Base-by-base conservation (phyloP, 2,888 invertebrate species). In the Geophilus truncorum region DNA sequence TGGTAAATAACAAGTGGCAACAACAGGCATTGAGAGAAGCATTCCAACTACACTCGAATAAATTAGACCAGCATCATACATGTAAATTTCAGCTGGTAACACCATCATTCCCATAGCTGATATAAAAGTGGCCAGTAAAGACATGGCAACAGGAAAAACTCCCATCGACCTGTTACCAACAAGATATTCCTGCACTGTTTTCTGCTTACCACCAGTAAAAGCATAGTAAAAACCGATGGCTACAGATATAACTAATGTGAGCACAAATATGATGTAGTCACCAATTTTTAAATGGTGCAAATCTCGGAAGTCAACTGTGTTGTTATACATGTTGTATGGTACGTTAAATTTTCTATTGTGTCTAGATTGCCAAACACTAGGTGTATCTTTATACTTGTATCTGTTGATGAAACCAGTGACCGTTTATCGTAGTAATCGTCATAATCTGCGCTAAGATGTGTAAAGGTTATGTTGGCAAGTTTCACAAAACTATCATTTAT, bases 151-250 rank as follows among this genome's bases (percentile, higher is more conserved):
- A 12, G 80, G 80, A 0, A 80, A 9, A 23, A 80, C 23, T 9
- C 80, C 80, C 80, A 80, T 80, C 23, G 51, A 76, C 34, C 76
- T 70, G 28, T 80, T 36, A 9, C 80, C 80, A 34, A 80, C 30
- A n/a, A 80, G 57, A 34, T 80, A 80, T 40, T 80, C 80, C 34
- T 30, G 28, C 30, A 40, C 80, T 15, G 80, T 80, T 32, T 76
- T 80, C 30, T 80, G 80, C 23, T 25, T 80, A 7, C 80, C 80
- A 36, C 80, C 80, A 36, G 34, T 80, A 23, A 30, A 80, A 12
- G 80, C 80, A 76, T 80, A 40, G 80, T 80, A 80, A 21, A 80
- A 34, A 6, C 80, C 80, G 7, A 80, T 76, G 23, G 10, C 7
- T 6, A 34, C n/a, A n/a, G 80, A 76, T 21, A 80, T 36, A 15